Conservation (phyloP, 2,113 vertebrate species). For the Cryptotis parvus region DNA sequence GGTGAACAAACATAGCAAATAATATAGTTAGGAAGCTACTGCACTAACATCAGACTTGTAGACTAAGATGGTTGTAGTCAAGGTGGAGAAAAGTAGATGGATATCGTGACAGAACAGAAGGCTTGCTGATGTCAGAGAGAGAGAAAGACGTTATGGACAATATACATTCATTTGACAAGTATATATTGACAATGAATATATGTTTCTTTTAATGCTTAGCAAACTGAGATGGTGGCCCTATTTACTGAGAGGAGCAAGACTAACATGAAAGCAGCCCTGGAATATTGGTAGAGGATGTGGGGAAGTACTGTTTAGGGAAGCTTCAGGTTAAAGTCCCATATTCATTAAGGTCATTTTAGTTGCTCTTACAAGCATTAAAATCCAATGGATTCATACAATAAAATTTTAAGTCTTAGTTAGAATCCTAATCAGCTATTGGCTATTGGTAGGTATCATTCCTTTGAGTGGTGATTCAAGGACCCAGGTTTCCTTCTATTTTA, state of each 20-base stretch:
- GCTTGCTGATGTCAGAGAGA: neutral
- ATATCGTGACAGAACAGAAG: neutral
- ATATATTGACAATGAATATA: neutral
- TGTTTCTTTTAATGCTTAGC: neutral
- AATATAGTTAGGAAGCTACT: neutral
- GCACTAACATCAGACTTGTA: neutral
- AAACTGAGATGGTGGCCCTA: neutral
- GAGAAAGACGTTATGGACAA: neutral
- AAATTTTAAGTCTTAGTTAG: slow-evolving; percentile 46
- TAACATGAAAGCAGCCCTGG: neutral
- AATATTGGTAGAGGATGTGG: neutral
- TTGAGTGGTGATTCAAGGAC: neutral
- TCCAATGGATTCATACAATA: neutral
- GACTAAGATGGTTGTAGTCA: neutral
- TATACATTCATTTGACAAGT: neutral
- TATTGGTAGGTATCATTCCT: neutral
- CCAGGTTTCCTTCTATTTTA: neutral
- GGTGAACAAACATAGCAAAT: neutral
- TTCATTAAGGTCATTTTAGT: neutral
- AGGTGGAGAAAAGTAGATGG: neutral
- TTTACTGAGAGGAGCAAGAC: neutral
- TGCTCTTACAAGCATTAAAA: slow-evolving; percentile 21
- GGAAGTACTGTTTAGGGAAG: neutral
- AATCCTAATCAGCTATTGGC: slow-evolving; percentile 16
- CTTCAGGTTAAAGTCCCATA: neutral